Conservation (phyloP, 1,140 invertebrate genomes). For the Drosophila grimshawi region DNA sequence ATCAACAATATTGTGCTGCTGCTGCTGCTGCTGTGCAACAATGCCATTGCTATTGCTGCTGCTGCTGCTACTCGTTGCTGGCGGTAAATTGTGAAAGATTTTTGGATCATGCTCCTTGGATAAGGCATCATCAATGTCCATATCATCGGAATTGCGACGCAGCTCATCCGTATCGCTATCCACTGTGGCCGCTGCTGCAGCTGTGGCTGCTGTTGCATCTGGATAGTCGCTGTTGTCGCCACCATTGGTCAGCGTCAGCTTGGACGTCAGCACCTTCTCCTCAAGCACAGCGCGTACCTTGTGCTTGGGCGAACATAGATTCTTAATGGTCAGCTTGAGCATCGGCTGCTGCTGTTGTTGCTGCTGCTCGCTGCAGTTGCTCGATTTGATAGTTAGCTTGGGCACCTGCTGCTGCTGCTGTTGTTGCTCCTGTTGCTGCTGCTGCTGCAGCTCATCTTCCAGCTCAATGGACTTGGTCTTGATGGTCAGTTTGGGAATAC, state of each 20-base stretch:
- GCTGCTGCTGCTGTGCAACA: conserved; percentile 15
- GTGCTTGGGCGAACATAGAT: conserved; percentile 76
- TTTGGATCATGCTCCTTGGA: conserved; percentile 76
- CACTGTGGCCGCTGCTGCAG: conserved; percentile 12
- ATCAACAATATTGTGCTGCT: conserved; percentile 65
- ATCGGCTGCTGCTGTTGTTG: conserved; percentile 56
- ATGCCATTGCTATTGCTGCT: conserved; percentile 33
- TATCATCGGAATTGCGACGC: conserved; percentile 78
- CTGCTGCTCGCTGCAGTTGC: conserved; percentile 24
- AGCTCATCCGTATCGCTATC: conserved; percentile 53
- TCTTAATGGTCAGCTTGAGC: conserved; percentile 82
- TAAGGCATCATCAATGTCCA: conserved; percentile 80
- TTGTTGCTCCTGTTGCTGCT: conserved; percentile 7
- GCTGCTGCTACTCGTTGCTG: conserved; percentile 21
- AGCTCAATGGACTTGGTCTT: conserved; percentile 67
- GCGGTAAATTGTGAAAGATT: conserved; percentile 74
- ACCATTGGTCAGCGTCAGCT: conserved; percentile 60
- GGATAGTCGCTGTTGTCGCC: conserved; percentile 51
- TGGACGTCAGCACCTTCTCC: conserved; percentile 60
- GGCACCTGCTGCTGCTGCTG: conserved; percentile 46
- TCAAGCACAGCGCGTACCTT: conserved; percentile 76
- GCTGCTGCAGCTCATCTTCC: conserved; percentile 41
- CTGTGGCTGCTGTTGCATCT: conserved; percentile 41
- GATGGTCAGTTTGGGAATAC: conserved; percentile 76
- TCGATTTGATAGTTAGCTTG: conserved; percentile 74